Conservation (phyloP, 2,113 vertebrate genomes). For the Platanista minor region DNA sequence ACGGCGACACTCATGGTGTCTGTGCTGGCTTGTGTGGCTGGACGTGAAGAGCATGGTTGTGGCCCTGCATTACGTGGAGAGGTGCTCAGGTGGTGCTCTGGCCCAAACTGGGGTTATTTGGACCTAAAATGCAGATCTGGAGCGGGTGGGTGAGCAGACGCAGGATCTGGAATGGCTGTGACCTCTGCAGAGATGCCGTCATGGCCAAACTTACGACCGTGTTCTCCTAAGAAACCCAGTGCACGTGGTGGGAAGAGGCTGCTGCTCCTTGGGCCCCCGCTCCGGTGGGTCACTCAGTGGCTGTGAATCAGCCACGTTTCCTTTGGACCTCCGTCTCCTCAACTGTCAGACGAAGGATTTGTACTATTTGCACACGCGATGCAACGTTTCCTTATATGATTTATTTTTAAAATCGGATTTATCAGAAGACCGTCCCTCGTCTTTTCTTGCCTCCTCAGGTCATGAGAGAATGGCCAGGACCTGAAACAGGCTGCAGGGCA, state of each 20-base stretch:
- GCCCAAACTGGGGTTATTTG: not conserved
- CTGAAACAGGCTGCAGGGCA: too few species aligned
- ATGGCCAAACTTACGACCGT: too few species aligned
- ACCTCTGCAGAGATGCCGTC: too few species aligned
- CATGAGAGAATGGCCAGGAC: too few species aligned
- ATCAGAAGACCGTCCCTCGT: not conserved
- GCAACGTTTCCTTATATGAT: not conserved
- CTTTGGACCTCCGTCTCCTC: not conserved
- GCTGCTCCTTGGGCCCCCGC: not conserved
- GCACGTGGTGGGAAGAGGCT: not conserved
- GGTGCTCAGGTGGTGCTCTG: not conserved
- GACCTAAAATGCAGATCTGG: not conserved
- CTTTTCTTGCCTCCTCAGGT: not conserved
- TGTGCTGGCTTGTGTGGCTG: too few species aligned
- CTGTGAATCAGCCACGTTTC: not conserved
- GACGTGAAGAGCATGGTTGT: too few species aligned
- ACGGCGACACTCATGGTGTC: too few species aligned
- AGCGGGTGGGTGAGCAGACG: not conserved
- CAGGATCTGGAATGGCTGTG: not conserved
- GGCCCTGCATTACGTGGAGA: too few species aligned
- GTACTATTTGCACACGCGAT: not conserved
- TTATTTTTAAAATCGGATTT: not conserved
- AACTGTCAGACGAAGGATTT: not conserved
- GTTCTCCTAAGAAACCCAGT: not conserved
- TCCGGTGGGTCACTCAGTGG: not conserved